These are phyloP conservation scores for Hepsetus odoe DNA, from an alignment of 2,113 vertebrate genomes.

Conservation along the genomic window DNA sequence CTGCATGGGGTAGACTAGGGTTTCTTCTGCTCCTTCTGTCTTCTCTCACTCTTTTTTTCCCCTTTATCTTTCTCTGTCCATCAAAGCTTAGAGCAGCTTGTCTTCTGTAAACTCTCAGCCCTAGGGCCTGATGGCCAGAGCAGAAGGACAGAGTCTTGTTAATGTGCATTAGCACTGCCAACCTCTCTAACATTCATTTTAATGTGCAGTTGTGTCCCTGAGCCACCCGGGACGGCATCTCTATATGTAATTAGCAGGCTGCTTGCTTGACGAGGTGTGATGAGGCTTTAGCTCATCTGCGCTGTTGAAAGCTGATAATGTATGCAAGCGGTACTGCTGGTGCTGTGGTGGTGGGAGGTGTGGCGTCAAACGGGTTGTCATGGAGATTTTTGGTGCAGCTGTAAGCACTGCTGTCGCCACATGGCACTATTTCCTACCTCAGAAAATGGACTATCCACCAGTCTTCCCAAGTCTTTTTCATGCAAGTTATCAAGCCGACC, in stretches of 20 bases:
- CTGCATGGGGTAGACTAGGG: slow-evolving; percentile 12
- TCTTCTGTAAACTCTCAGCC: slow-evolving; percentile 24
- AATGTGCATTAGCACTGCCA: slow-evolving; percentile 44
- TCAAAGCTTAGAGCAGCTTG: slow-evolving; percentile 42
- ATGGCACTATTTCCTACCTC: slow-evolving; percentile 41
- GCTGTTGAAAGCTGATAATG: slow-evolving; percentile 47
- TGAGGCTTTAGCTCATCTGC: slow-evolving; percentile 41
- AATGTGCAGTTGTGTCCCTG: slow-evolving; percentile 54
- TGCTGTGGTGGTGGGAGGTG: slow-evolving; percentile 45
- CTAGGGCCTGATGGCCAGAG: slow-evolving; percentile 28
- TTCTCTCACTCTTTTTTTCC: slow-evolving; percentile 37
- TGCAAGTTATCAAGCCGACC: neutral
- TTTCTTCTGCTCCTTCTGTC: slow-evolving; percentile 34
- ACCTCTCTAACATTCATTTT: slow-evolving; percentile 48
- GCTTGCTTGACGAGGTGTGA: slow-evolving; percentile 52
- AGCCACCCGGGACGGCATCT: slow-evolving; percentile 40
- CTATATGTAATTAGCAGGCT: slow-evolving; percentile 54
- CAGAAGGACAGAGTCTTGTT: slow-evolving; percentile 50
- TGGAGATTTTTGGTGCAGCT: slow-evolving; percentile 49
- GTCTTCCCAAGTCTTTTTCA: neutral
- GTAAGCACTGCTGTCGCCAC: slow-evolving; percentile 45
- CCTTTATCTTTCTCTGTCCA: slow-evolving; percentile 33
- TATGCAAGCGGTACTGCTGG: slow-evolving; percentile 46
- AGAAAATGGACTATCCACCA: slow-evolving; percentile 16
- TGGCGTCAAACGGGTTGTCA: slow-evolving; percentile 46